phyloP scores from a whole-genome alignment of 2,113 vertebrate genomes.

The Oncorhynchus masou region DNA sequence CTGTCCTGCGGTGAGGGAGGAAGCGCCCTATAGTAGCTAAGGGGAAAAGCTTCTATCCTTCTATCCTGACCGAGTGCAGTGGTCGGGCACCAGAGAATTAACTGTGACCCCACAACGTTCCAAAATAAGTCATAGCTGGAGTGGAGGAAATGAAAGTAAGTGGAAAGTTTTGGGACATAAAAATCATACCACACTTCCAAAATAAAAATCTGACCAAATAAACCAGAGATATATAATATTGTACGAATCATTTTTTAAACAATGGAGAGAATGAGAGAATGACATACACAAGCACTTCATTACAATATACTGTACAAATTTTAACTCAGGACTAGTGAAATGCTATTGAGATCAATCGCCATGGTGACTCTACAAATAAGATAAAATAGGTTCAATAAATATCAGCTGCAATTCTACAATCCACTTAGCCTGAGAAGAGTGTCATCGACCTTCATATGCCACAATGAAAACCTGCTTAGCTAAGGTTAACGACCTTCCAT shows the following conservation, averaged over 20 bases:
- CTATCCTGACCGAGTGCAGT: conserved; percentile 27
- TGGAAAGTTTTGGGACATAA: conserved; percentile 45
- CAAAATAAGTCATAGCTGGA: conserved; percentile 48
- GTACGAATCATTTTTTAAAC: conserved; percentile 30
- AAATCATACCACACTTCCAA: conserved; percentile 27
- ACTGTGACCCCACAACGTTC: conserved; percentile 54
- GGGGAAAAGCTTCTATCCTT: conserved; percentile 54
- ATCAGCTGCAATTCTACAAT: too few relatives aligned
- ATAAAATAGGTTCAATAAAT: too few relatives aligned
- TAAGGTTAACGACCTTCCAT: neutral
- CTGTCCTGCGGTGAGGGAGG: conserved; percentile 44
- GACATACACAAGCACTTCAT: conserved; percentile 17
- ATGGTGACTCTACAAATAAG: neutral
- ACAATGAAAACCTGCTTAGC: neutral
- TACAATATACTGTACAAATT: neutral
- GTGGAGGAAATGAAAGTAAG: conserved; percentile 43
- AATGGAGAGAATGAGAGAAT: neutral
- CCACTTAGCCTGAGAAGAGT: neutral
- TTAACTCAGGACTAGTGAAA: conserved; percentile 4
- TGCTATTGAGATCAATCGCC: conserved; percentile 1
- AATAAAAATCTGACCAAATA: conserved; percentile 30
- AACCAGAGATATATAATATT: conserved; percentile 13
- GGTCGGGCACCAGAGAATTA: conserved; percentile 44
- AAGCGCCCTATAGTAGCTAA: conserved; percentile 40
- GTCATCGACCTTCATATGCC: neutral